phyloP scores from a whole-genome alignment of 1,140 invertebrate species.

The Zophobas morio region DNA sequence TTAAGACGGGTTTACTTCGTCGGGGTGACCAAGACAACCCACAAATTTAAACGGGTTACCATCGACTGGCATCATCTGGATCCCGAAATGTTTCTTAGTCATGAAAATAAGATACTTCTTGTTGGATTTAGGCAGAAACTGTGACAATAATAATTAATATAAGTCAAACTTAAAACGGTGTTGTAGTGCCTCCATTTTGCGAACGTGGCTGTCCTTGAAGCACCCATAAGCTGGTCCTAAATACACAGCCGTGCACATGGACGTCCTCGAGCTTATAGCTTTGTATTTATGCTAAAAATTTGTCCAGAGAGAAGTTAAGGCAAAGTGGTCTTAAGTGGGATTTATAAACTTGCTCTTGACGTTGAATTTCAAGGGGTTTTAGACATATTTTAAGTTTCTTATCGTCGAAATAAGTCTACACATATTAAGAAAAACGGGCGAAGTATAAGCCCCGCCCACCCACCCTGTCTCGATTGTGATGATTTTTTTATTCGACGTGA shows the following conservation, averaged over 20 bases:
- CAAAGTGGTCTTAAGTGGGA: no score
- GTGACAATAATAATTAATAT: constrained; percentile 12
- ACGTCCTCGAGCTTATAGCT: constrained; percentile 74
- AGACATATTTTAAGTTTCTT: no score
- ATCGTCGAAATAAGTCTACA: no score
- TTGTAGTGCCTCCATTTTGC: constrained; percentile 69
- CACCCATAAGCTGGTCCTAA: constrained; percentile 77
- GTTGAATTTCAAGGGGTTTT: no score
- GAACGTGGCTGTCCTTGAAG: constrained; percentile 68
- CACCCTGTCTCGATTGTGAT: no score
- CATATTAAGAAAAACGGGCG: no score
- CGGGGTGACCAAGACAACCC: constrained; percentile 77
- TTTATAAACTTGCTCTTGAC: no score
- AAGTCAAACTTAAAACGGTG: no score
- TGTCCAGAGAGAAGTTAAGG: background rate
- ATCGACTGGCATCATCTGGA: constrained; percentile 78
- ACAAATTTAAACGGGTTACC: constrained; percentile 82
- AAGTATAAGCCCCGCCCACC: no score
- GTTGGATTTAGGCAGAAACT: constrained; percentile 63
- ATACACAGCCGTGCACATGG: constrained; percentile 74
- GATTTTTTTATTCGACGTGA: no score
- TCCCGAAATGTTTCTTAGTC: constrained; percentile 77
- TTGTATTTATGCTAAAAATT: constrained; percentile 77
- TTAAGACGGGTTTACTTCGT: constrained; percentile 65
- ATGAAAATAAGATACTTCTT: constrained; percentile 74